phyloP scores from a whole-genome alignment of 2,113 vertebrate genomes.

The Channa argus region DNA sequence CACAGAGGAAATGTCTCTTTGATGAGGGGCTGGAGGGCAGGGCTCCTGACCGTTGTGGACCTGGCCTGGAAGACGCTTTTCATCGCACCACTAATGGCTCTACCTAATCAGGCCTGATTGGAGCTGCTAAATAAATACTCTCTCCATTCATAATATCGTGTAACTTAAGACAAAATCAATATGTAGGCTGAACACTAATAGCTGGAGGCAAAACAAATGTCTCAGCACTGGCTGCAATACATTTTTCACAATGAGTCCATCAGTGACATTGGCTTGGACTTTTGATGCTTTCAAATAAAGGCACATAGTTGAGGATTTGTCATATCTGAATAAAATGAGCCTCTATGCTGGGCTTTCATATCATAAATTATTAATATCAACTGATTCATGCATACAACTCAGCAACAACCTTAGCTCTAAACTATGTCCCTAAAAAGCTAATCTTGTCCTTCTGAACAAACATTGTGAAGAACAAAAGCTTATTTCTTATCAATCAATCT shows the following conservation, averaged over 20 bases:
- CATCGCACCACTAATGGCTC: constrained; percentile 77
- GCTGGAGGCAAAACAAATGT: constrained; percentile 62
- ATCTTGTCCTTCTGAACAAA: constrained; percentile 14
- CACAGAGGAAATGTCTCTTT: constrained; percentile 65
- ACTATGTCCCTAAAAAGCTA: neutral
- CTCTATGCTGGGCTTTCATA: constrained; percentile 16
- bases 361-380: constrained; percentile 15
- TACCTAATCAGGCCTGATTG: constrained; percentile 78
- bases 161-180: constrained; percentile 78
- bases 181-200: constrained; percentile 56
- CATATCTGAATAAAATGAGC: constrained; percentile 3
- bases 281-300: constrained; percentile 47
- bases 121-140: constrained; percentile 74
- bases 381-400: constrained; percentile 34
- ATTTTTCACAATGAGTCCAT: constrained; percentile 63
- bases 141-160: constrained; percentile 72
- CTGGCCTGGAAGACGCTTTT: constrained; percentile 75
- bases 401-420: constrained; percentile 37
- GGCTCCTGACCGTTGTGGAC: constrained; percentile 65
- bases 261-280: constrained; percentile 63
- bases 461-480: neutral
- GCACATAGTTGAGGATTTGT: constrained; percentile 41
- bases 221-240: constrained; percentile 53
- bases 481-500: constrained; percentile 16
- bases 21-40: constrained; percentile 69